A percentile compares a stretch with the other conserved stretches of the same genome.
Conservation (phyloP, 2,797 vertebrate species). For the Thamnophis elegans region DNA sequence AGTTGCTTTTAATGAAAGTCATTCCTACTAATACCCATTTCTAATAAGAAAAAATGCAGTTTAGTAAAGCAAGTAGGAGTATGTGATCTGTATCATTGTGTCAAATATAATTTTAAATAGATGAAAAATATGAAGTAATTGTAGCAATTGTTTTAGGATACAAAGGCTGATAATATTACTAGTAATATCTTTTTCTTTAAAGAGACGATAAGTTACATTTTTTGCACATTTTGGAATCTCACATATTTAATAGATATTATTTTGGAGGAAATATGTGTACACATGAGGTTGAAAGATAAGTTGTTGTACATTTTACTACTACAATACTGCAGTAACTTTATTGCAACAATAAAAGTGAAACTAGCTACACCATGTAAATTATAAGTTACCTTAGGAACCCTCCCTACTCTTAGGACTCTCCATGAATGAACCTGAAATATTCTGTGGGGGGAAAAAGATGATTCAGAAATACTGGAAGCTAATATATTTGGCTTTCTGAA, state of each 20-base stretch:
- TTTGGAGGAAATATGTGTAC: conserved; percentile 9
- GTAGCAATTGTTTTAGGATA: conserved; percentile 53
- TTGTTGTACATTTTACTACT: not conserved
- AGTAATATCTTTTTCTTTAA: conserved; percentile 43
- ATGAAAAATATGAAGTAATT: conserved; percentile 40
- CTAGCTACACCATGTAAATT: conserved; percentile 12
- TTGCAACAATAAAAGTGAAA: conserved; percentile 25
- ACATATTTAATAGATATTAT: conserved; percentile 27
- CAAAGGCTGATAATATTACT: conserved; percentile 44
- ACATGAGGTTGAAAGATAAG: not conserved
- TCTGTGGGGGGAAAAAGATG: conserved; percentile 44
- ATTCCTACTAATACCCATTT: conserved; percentile 61
- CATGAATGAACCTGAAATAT: conserved; percentile 42
- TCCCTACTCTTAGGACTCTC: conserved; percentile 36
- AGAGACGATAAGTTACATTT: conserved; percentile 49
- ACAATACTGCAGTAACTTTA: conserved; percentile 47
- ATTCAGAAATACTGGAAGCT: conserved; percentile 46
- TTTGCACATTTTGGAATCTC: conserved; percentile 42
- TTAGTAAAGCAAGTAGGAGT: not conserved
- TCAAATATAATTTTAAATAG: not conserved
- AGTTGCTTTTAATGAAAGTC: conserved; percentile 60
- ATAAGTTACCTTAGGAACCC: rapidly evolving
- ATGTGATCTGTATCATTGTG: not conserved
- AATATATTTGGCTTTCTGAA: conserved; percentile 36
- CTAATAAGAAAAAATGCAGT: conserved; percentile 39